Evolutionary conservation across 2,113 vertebrate species (phyloP).

Genomic region (Equus przewalskii): DNA sequence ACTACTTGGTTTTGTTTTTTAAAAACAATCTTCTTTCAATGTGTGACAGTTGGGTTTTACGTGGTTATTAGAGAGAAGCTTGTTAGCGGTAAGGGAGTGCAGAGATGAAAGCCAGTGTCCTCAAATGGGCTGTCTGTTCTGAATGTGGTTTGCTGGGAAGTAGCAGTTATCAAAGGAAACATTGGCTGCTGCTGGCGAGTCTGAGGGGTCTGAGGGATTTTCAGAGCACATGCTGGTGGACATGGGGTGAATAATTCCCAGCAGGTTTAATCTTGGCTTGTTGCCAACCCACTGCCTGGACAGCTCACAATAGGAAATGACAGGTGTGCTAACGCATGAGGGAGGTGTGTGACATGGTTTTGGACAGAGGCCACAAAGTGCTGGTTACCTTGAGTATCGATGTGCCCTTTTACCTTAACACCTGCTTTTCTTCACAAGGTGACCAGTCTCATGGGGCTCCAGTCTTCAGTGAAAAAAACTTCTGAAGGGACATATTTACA

Average conservation of each 20-base stretch:
- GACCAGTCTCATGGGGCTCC: not conserved
- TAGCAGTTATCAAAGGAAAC: conserved; percentile 41
- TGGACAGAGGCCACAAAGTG: not conserved
- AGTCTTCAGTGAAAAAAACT: not conserved
- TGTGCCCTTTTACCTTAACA: not conserved
- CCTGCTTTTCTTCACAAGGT: conserved; percentile 16
- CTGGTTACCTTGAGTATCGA: not conserved
- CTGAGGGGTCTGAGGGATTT: not conserved
- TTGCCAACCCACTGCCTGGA: accelerated
- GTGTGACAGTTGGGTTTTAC: not conserved
- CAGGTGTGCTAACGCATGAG: not conserved
- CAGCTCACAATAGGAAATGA: not conserved
- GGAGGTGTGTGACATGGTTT: not conserved
- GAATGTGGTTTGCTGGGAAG: conserved; percentile 14
- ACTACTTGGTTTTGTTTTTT: not conserved
- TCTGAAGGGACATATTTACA: not conserved
- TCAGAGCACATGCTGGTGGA: not conserved
- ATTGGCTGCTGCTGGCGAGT: not conserved
- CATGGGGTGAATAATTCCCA: not conserved
- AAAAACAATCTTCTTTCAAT: not conserved
- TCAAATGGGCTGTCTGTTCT: conserved; percentile 38
- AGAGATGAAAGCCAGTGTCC: conserved; percentile 22
- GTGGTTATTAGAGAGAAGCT: conserved; percentile 43
- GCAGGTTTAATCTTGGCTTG: not conserved
- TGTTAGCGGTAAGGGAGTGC: conserved; percentile 41